Percentiles rank a stretch among this genome's conserved stretches.
Conservation (phyloP, 2,113 vertebrate species). For the Arizona elegans region DNA sequence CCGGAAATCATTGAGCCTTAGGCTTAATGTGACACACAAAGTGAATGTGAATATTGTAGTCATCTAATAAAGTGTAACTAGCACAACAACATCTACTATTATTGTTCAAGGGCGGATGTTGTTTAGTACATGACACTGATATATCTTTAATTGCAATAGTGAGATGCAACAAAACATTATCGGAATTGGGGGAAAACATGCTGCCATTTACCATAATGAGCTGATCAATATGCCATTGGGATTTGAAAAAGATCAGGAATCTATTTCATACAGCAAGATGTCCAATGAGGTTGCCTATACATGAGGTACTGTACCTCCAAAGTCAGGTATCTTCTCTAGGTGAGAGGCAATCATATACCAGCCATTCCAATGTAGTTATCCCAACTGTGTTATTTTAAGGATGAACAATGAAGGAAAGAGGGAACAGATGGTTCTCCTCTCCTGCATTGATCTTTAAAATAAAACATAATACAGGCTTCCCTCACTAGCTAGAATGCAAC, state of each 20-base stretch:
- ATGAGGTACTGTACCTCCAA: not conserved
- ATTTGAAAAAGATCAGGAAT: not conserved
- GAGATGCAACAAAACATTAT: not conserved
- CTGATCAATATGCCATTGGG: not conserved
- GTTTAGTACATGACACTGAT: not conserved
- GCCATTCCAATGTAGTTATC: not conserved
- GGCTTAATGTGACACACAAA: conserved; percentile 43
- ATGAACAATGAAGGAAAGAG: not conserved
- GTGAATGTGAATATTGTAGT: not conserved
- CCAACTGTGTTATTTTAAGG: not conserved
- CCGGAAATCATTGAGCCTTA: fast-evolving
- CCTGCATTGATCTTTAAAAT: not conserved
- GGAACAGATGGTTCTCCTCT: not conserved
- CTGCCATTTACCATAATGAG: not conserved
- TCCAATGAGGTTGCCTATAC: not conserved
- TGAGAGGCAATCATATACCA: not conserved
- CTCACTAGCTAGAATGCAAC: not conserved
- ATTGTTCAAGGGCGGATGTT: not conserved
- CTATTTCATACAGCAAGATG: not conserved
- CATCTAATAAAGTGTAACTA: not conserved
- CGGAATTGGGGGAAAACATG: not conserved
- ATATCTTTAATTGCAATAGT: not conserved
- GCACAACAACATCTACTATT: not conserved
- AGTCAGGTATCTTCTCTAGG: not conserved
- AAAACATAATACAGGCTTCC: not conserved